Percentiles rank a stretch among this genome's conserved stretches.
Evolutionary conservation across 2,888 invertebrate species (phyloP).

Genomic region (Holacanthella duospinosa): DNA sequence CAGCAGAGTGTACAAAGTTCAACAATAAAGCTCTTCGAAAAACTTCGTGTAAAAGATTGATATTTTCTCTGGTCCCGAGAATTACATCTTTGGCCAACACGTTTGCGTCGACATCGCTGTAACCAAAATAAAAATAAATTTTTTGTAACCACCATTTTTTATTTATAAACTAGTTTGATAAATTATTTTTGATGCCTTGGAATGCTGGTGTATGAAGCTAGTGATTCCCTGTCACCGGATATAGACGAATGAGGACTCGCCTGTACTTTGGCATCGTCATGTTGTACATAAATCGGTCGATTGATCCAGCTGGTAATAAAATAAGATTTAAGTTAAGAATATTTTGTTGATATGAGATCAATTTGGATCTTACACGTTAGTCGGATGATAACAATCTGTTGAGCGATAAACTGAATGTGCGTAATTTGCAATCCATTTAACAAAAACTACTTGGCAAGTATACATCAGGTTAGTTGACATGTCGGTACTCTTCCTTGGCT

Average conservation of each 20-base stretch:
- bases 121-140: background rate
- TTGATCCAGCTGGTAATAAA: constrained; percentile 4
- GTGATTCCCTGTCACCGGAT: constrained; percentile 29
- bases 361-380: background rate
- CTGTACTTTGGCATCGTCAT: constrained; percentile 18
- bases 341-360: background rate
- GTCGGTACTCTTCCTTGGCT: constrained; percentile 42
- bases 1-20: constrained; percentile 76
- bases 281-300: constrained; percentile 4
- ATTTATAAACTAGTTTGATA: no score
- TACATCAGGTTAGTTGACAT: constrained; percentile 48
- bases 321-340: constrained; percentile 5
- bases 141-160: no score
- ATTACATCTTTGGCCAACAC: constrained; percentile 57
- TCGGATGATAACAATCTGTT: constrained; percentile 23
- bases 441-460: constrained; percentile 66
- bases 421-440: constrained; percentile 80
- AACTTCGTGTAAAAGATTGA: constrained; percentile 88
- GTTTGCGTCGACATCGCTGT: constrained; percentile 35
- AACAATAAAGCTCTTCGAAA: constrained; percentile 85
- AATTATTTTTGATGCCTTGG: constrained; percentile 1
- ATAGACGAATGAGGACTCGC: constrained; percentile 29
- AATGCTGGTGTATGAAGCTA: constrained; percentile 31
- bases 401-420: constrained; percentile 52
- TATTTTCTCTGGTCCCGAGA: constrained; percentile 75